Base-by-base conservation (phyloP, 2,113 vertebrate species). In the Ammospiza caudacuta region DNA sequence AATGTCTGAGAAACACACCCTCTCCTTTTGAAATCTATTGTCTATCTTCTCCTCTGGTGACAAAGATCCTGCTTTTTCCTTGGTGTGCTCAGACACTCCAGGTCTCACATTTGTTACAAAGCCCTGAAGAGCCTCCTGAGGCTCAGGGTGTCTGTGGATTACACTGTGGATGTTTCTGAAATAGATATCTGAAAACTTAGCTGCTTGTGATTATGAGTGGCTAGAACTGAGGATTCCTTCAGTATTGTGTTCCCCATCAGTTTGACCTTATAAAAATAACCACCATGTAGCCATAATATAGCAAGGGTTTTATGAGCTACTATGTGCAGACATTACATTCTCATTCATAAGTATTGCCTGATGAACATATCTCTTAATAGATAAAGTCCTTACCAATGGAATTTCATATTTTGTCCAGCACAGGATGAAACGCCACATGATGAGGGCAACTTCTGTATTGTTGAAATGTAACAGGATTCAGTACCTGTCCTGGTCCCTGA, bases 361-460 rank as follows among this genome's bases (percentile, higher is more conserved):
- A 28, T 59, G 44, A 92, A 83, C 31, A 9, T 28, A 78, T 43
- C n/a, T 86, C 22, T 92, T 47, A 37, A 58, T 22, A 39, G 18
- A 12, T 23, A 39, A 63, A 73, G 44, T n/a, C 35, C 69, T 91
- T 78, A 68, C 39, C 55, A 64, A 3, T 39, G 44, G 52, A 89
- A 91, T 78, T 74, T 37, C 9, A 7, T 49, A 57, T 87, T 89
- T 94, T 91, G 41, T 91, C 74, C 77, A 90, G 75, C 16, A 61
- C 3, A 22, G n/a, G 27, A 47, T 47, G 52, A 70, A 94, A 80
- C 14, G 35, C 3, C 0, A 0, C 3, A 73, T 2, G 8, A 46
- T 29, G 21, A 88, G 12, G 31, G 43, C 46, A 86, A 54, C 19
- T 51, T 74, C 43, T 61, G 43, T 20, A 70, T 8, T 63, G 39